A percentile compares a stretch with the other conserved stretches of the same genome.
Conservation (phyloP, 92 coral and sea anemone genomes). For the Metridium senile region DNA sequence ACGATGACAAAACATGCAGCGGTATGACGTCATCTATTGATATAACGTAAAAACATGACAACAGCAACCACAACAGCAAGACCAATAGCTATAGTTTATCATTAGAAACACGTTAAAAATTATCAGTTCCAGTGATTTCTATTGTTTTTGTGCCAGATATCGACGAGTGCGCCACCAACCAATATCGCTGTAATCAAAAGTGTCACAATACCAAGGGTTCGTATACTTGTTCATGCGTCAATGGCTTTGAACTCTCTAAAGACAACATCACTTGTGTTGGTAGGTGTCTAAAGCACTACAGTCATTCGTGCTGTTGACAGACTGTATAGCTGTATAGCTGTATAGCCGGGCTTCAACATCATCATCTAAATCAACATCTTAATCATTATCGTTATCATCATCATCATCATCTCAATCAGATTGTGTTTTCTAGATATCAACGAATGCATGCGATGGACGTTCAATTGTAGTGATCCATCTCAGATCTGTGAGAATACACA, state of each 20-base stretch:
- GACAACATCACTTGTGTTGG: constrained; percentile 53
- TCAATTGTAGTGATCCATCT: constrained; percentile 48
- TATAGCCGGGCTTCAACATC: no score
- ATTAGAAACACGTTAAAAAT: no score
- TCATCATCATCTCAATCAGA: no score
- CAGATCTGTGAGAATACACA: constrained; percentile 44
- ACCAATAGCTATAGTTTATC: no score
- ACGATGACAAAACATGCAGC: constrained; percentile 40
- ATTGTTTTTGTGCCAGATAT: constrained; percentile 24
- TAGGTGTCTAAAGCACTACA: no score
- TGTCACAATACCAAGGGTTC: constrained; percentile 52
- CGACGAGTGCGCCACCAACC: constrained; percentile 48
- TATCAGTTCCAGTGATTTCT: background rate
- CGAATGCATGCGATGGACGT: constrained; percentile 57
- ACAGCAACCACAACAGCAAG: background rate
- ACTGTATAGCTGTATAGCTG: no score
- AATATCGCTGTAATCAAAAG: constrained; percentile 47
- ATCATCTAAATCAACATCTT: no score
- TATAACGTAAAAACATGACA: no score
- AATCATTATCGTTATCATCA: no score
- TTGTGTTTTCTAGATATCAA: constrained; percentile 29
- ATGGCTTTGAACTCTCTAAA: constrained; percentile 29
- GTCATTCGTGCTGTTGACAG: no score
- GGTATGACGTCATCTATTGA: constrained; percentile 29
- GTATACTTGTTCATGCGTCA: constrained; percentile 47